Evolutionary conservation across 2,113 vertebrate genomes (phyloP).

Genomic region (Stigmatopora argus): DNA sequence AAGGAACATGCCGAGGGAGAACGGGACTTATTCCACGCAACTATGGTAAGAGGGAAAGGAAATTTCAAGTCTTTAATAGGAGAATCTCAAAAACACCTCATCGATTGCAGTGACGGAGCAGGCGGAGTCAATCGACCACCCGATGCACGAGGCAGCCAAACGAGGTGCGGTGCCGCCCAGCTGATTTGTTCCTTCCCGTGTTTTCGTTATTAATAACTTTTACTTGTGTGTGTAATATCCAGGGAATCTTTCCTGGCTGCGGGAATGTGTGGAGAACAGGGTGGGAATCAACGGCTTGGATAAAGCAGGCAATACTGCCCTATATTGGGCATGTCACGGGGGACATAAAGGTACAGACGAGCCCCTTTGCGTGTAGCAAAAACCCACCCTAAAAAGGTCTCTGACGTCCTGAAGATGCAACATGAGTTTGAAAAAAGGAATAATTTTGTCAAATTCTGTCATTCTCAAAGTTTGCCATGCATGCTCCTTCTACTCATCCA

Average conservation of each 20-base stretch:
- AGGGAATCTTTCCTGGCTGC: slow-evolving; percentile 96
- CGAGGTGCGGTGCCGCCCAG: slow-evolving; percentile 71
- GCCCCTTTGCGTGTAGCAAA: neutral
- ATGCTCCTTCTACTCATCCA: no score
- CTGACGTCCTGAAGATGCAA: neutral
- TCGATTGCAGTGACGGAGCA: slow-evolving; percentile 81
- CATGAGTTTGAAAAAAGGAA: no score
- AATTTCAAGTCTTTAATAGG: neutral
- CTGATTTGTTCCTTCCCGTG: neutral
- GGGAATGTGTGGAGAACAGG: slow-evolving; percentile 93
- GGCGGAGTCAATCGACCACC: slow-evolving; percentile 94
- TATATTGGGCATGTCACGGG: slow-evolving; percentile 95
- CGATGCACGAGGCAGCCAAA: slow-evolving; percentile 95
- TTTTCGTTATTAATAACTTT: slow-evolving; percentile 4
- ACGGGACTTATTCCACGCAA: slow-evolving; percentile 98
- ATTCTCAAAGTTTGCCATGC: no score
- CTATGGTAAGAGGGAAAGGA: slow-evolving; percentile 77
- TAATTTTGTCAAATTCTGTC: no score
- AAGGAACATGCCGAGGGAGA: slow-evolving; percentile 90
- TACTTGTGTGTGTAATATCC: slow-evolving; percentile 38
- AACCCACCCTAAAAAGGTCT: neutral
- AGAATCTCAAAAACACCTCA: neutral
- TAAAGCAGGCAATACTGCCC: slow-evolving; percentile 93
- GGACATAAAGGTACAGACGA: slow-evolving; percentile 85
- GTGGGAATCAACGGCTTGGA: slow-evolving; percentile 94